Base-by-base conservation (phyloP, 2,113 vertebrate genomes). In the Forbesichthys papilliferus region DNA sequence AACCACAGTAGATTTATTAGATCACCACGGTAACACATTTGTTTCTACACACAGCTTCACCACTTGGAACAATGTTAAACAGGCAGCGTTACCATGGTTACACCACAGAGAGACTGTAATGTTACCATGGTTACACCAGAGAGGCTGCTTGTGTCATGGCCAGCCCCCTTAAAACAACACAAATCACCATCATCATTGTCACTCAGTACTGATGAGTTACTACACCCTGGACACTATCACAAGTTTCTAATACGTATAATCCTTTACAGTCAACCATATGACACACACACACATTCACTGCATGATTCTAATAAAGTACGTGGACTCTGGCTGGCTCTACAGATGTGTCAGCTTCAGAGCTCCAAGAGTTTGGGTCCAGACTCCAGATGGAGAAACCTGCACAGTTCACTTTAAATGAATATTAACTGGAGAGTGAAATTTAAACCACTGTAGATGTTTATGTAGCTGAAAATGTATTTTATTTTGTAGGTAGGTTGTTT, bases 201-300 rank as follows among this genome's bases (percentile, higher is more conserved):
- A 56, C 80, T 83, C 80, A 84, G 82, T 86, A 73, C 78, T 72
- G 14, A 62, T 80, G 36, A 42, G 36, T 42, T 42, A 42, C 4
- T 6, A 42, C 36, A 42, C 77, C 86, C 82, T 74, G 83, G 78
- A 88, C 88, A 88, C 77, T 82, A 82, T 86, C 83, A 89, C 90
- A 92, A 78, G 74, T 68, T 83, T 89, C 80, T 79, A 88, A 84
- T 92, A 91, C 80, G 63, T 88, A 89, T 77, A 85, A 84, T 85
- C 63, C 77, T 86, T 85, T 84, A 92, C 90, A 89, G 82, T 88
- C 90, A 85, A 89, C 84, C 89, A 85, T 82, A 92, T 75, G 48
- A 67, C 51, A 5, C 33, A 66, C 2, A 61, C 72, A 49, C 61
- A 34, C 62, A 42, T 42, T 42, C 36, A 42, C 36, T 42, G 36